These are phyloP conservation scores for Phylloscopus whistleri DNA, from an alignment of 2,113 vertebrate genomes.

Conservation along the genomic window DNA sequence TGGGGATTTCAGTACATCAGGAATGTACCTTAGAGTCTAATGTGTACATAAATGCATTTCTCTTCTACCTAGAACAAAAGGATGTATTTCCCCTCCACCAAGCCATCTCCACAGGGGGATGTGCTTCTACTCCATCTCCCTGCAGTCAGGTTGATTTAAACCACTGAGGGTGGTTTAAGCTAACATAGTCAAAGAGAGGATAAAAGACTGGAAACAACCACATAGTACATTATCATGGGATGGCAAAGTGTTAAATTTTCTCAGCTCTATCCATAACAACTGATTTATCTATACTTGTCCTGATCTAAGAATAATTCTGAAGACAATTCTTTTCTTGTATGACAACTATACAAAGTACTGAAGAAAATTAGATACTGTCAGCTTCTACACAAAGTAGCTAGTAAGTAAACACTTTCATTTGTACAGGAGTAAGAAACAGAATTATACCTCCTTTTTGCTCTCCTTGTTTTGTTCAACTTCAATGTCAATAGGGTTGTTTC, in stretches of 20 bases:
- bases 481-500: slow-evolving; percentile 75
- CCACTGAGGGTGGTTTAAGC: neutral
- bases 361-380: slow-evolving; percentile 33
- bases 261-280: neutral
- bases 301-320: slow-evolving; percentile 1
- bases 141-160: neutral
- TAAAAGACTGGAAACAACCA: neutral
- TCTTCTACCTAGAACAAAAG: neutral
- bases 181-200: neutral
- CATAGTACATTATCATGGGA: neutral
- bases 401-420: neutral
- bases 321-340: slow-evolving; percentile 10
- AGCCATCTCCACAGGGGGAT: neutral
- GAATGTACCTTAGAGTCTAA: neutral
- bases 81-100: neutral
- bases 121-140: neutral
- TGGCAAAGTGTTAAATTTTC: neutral
- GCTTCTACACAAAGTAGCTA: neutral
- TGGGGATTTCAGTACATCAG: neutral
- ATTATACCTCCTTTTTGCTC: slow-evolving; percentile 88
- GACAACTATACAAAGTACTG: slow-evolving; percentile 1
- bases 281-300: neutral
- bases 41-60: fast-evolving
- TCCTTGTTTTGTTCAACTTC: slow-evolving; percentile 86
- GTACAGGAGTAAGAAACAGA: neutral